Percentiles rank a stretch among this genome's conserved stretches.
phyloP scores from a whole-genome alignment of 2,113 vertebrate species.

The Lutjanus erythropterus region DNA sequence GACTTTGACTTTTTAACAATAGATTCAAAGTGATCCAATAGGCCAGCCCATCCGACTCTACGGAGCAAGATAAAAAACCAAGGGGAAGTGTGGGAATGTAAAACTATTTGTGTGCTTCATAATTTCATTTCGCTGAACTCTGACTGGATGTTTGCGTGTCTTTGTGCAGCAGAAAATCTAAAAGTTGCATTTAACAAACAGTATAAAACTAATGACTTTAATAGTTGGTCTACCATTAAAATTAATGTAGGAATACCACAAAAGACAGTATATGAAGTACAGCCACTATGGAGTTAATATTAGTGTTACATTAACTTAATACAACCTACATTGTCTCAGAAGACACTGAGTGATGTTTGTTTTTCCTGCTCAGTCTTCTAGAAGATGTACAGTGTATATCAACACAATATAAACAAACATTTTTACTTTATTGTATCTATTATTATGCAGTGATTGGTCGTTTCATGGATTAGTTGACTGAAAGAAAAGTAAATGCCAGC shows the following conservation, averaged over 20 bases:
- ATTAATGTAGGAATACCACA: neutral
- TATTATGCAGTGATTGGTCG: too few relatives aligned
- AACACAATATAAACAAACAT: neutral
- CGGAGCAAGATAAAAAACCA: conserved; percentile 19
- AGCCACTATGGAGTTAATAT: too few relatives aligned
- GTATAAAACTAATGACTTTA: neutral
- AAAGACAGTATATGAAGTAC: neutral
- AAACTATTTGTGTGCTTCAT: neutral
- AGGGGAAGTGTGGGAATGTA: conserved; percentile 50
- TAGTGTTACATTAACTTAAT: too few relatives aligned
- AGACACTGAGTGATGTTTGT: neutral
- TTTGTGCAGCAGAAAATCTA: neutral
- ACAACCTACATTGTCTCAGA: too few relatives aligned
- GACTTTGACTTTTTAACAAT: conserved; percentile 60
- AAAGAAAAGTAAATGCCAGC: too few relatives aligned
- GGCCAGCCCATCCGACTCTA: conserved; percentile 49
- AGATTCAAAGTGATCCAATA: conserved; percentile 39
- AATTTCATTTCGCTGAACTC: neutral
- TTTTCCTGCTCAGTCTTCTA: neutral
- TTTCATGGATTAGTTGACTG: too few relatives aligned
- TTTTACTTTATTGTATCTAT: too few relatives aligned
- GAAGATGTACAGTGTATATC: neutral
- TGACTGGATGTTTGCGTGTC: neutral
- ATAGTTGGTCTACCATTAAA: neutral
- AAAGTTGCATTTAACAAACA: neutral